Evolutionary conservation across 2,113 vertebrate species (phyloP).

Genomic region (Phalacrocorax brasilianus): DNA sequence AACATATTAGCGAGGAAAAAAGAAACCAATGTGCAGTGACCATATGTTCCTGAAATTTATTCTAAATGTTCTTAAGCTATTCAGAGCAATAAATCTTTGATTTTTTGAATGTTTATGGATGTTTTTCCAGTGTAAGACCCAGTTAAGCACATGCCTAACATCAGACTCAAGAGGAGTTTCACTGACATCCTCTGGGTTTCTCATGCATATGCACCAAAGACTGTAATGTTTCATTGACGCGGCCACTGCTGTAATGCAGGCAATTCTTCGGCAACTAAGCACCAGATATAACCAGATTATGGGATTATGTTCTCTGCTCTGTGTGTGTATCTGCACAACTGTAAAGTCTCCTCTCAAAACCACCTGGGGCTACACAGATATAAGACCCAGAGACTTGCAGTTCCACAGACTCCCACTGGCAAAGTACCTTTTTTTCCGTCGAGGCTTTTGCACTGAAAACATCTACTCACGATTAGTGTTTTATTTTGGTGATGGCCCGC

Average conservation of each 20-base stretch:
- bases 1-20: background rate
- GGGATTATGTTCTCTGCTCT: background rate
- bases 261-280: background rate
- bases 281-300: background rate
- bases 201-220: background rate
- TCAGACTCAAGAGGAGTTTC: background rate
- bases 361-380: background rate
- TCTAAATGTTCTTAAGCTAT: background rate
- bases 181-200: background rate
- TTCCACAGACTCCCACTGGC: background rate
- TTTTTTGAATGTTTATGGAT: background rate
- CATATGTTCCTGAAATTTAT: background rate
- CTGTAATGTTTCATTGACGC: background rate
- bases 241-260: background rate
- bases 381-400: background rate
- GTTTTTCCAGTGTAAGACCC: background rate
- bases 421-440: background rate
- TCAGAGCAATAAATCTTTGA: background rate
- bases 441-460: background rate
- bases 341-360: background rate
- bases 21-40: background rate
- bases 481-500: background rate
- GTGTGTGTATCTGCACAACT: background rate
- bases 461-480: background rate
- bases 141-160: background rate